Conservation (phyloP, 2,113 vertebrate genomes). For the Lagenorhynchus albirostris region DNA sequence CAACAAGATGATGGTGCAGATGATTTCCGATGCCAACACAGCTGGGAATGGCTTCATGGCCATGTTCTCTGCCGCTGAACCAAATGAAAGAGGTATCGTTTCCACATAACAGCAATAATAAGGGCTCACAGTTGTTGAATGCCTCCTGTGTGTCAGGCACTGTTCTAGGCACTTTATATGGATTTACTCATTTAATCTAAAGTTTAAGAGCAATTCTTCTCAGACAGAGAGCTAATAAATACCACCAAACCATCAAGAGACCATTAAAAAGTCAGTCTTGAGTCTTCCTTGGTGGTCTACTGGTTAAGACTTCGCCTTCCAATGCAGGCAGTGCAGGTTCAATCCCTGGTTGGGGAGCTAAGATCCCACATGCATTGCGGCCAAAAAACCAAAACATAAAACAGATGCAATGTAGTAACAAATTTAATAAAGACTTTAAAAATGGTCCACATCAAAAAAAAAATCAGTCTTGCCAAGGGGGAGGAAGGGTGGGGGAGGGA, state of each 20-base stretch:
- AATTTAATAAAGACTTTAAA: no score
- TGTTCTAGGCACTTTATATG: background rate
- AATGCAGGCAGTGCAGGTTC: no score
- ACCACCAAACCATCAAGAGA: background rate
- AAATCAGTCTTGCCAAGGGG: background rate
- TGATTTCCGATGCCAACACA: constrained; percentile 97
- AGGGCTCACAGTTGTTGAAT: background rate
- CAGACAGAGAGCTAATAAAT: background rate
- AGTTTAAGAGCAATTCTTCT: background rate
- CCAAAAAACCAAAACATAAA: no score
- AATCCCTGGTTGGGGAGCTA: no score
- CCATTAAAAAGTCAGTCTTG: background rate
- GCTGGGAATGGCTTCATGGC: constrained; percentile 97
- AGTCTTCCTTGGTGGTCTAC: no score
- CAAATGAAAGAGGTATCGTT: constrained; percentile 92
- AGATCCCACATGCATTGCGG: no score
- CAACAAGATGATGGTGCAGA: constrained; percentile 98
- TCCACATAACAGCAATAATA: background rate
- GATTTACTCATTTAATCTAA: background rate
- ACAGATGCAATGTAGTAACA: no score
- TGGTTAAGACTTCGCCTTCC: no score
- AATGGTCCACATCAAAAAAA: no score
- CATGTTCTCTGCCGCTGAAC: constrained; percentile 91
- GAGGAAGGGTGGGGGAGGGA: background rate
- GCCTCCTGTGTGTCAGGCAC: background rate